Evolutionary conservation across 2,113 vertebrate species (phyloP).

Genomic region (Bubo blakistoni): DNA sequence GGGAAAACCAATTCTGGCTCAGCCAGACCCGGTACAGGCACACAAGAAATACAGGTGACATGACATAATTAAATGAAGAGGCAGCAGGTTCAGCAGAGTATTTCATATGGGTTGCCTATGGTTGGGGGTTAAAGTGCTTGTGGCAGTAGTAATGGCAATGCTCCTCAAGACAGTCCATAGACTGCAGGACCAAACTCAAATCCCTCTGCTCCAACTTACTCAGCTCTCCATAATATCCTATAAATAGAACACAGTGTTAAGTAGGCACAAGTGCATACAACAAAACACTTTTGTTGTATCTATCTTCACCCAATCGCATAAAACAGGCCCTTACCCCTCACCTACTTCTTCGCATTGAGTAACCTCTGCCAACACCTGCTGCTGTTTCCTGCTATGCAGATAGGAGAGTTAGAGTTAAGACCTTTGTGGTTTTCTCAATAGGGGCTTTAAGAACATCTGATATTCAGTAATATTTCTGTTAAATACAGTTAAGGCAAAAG

Average conservation of each 20-base stretch:
- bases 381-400: background rate
- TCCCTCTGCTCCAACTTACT: background rate
- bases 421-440: background rate
- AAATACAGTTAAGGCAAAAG: background rate
- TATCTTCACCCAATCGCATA: background rate
- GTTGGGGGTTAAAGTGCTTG: background rate
- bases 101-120: background rate
- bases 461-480: background rate
- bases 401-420: background rate
- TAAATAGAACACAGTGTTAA: background rate
- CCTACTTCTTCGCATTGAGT: background rate
- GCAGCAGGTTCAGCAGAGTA: background rate
- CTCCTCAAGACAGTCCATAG: background rate
- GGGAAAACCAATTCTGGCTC: too few relatives aligned
- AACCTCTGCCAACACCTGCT: background rate
- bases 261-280: background rate
- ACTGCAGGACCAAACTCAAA: background rate
- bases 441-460: background rate
- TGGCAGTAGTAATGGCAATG: background rate
- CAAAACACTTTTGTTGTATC: background rate
- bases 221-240: background rate
- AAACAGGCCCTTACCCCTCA: background rate
- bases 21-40: too few relatives aligned
- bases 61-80: background rate
- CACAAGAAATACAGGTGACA: background rate